Evolutionary conservation across 1,140 invertebrate species (phyloP), one percentile per base, ranked within the genome.

Genomic region (Heliothis subflexa): DNA sequence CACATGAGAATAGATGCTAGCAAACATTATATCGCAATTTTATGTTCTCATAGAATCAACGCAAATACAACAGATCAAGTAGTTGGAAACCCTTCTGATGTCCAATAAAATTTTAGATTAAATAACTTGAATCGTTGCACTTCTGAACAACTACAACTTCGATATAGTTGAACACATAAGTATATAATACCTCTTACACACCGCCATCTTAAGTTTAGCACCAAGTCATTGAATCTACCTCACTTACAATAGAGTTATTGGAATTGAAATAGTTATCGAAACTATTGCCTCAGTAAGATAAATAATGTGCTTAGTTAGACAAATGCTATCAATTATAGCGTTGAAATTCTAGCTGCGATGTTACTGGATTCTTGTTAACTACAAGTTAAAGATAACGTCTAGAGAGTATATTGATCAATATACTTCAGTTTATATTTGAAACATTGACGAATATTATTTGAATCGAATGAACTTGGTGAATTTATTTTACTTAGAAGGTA

Each of bases 261-360:
- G 72, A 74, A 75, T 75, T 75, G 72, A 75, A 75, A 75, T 75
- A 75, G 72, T 75, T 75, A 62, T 49, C 45, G 45, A 62, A 75
- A 75, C 72, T 75, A 75, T 75, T 75, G 57, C 72, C 47, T 33
- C 7, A 33, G 28, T 45, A 75, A 49, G 57, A 75, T 75, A 75
- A 75, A 75, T 75, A 75, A 75, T 62, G 72, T 75, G 55, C 57
- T 75, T 75, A 75, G 72, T 75, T 75, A 47, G 68, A 71, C 68
- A 52, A 71, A 54, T 71, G 68, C 50, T 55, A 71, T 71, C 50
- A 71, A 71, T 71, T 71, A 55, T 40, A 71, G 25, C 28, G 50
- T 28, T 71, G 68, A 55, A 55, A 71, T 14, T 71, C 21, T 28
- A 71, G n/a, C 68, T 25, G 25, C 68, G 54, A 55, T 71, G 13